These are phyloP conservation scores for Zaprionus obscuricornis DNA, from an alignment of 2,888 invertebrate species.

Conservation along the genomic window DNA sequence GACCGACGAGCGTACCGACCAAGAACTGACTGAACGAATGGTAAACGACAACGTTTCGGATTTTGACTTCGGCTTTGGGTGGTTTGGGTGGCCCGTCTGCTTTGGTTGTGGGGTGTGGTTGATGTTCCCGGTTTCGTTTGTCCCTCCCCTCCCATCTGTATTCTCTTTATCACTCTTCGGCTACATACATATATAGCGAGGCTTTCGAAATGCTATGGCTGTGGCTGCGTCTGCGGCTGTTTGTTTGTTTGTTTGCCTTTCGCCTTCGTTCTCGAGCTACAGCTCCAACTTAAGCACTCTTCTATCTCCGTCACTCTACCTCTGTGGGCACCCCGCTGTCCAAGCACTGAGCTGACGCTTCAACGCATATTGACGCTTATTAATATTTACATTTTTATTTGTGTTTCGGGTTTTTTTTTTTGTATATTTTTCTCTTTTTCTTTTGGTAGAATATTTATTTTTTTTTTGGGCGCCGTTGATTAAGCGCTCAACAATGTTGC, in stretches of 20 bases:
- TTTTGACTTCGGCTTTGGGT: conserved; percentile 37
- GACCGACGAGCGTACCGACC: conserved; percentile 31
- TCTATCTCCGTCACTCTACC: background rate
- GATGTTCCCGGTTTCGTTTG: background rate
- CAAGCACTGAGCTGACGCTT: conserved; percentile 31
- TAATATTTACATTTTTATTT: conserved; percentile 80
- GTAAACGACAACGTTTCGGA: conserved; percentile 60
- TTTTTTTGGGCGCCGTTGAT: conserved; percentile 54
- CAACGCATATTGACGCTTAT: conserved; percentile 77
- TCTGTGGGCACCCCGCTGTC: too few relatives aligned
- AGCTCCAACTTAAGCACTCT: conserved; percentile 12
- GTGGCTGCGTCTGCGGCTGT: conserved; percentile 41
- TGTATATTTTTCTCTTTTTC: conserved; percentile 25
- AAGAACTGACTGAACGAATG: conserved; percentile 45
- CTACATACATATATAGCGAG: too few relatives aligned
- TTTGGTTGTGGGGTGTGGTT: conserved; percentile 37
- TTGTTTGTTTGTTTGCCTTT: conserved; percentile 58
- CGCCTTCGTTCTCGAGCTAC: conserved; percentile 19
- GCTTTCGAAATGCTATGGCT: conserved; percentile 14
- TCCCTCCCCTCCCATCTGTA: background rate
- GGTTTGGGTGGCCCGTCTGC: conserved; percentile 44
- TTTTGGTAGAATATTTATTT: conserved; percentile 27
- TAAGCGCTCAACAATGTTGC: conserved; percentile 63
- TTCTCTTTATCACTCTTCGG: background rate
- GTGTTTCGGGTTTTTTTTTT: conserved; percentile 35